Conservation (phyloP, 2,888 invertebrate species). For the Torymus tubicola region DNA sequence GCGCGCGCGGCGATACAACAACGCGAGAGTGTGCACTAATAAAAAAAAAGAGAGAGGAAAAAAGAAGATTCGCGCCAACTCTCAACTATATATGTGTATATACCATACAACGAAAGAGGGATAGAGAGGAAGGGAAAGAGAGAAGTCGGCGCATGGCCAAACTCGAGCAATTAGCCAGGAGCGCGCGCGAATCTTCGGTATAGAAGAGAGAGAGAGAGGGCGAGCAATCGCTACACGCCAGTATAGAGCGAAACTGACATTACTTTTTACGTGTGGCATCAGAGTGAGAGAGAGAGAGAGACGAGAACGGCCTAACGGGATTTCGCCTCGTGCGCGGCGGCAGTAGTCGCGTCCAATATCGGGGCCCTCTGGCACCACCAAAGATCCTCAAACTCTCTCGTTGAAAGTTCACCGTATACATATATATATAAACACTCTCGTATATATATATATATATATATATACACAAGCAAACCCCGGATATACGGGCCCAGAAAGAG, state of each 20-base stretch:
- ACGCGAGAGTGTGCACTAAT: not conserved
- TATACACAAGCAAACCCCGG: conserved; percentile 15
- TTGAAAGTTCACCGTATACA: too few species aligned
- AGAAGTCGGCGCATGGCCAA: conserved; percentile 45
- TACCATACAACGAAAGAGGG: not conserved
- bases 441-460: not conserved
- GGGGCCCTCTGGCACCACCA: too few species aligned
- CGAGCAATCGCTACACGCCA: not conserved
- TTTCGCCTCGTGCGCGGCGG: not conserved
- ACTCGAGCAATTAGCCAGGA: conserved; percentile 41
- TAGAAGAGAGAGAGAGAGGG: not conserved
- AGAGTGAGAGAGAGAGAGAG: not conserved
- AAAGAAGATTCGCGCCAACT: not conserved
- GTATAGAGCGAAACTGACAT: conserved; percentile 9
- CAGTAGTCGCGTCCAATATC: conserved; percentile 24
- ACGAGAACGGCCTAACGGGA: conserved; percentile 21
- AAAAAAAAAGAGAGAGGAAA: not conserved
- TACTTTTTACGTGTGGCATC: conserved; percentile 42
- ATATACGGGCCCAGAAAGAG: conserved; percentile 17
- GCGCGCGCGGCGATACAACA: too few species aligned
- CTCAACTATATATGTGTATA: not conserved
- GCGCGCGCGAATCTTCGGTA: not conserved
- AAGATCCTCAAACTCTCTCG: too few species aligned
- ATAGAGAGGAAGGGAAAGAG: not conserved
- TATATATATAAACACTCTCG: too few species aligned